phyloP scores from a whole-genome alignment of 2,113 vertebrate genomes.

The Catharus bicknelli region DNA sequence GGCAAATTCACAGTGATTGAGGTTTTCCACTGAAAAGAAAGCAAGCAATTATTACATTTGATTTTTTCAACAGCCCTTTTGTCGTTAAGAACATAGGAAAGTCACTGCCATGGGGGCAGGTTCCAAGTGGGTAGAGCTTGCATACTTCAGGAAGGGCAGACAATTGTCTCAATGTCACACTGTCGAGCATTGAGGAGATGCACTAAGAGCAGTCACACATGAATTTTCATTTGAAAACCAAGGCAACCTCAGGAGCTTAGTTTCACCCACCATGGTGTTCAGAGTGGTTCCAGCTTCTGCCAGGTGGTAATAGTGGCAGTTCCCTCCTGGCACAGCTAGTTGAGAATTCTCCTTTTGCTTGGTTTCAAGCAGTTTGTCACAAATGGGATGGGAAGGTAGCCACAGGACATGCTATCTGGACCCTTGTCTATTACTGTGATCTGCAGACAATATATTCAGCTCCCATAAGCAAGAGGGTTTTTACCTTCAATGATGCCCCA shows the following conservation, averaged over 20 bases:
- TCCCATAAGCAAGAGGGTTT: background rate
- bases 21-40: conserved; percentile 90
- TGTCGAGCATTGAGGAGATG: background rate
- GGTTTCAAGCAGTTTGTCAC: background rate
- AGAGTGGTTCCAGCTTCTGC: background rate
- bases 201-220: background rate
- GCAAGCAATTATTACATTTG: background rate
- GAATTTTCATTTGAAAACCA: background rate
- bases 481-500: conserved; percentile 98
- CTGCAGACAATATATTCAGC: background rate
- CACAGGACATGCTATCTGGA: background rate
- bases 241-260: background rate
- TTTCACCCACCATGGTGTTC: background rate
- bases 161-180: background rate
- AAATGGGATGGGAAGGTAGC: background rate
- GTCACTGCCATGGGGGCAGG: background rate
- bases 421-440: background rate
- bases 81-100: background rate
- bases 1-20: conserved; percentile 96
- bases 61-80: background rate
- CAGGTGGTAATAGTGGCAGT: background rate
- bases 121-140: background rate
- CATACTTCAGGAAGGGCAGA: background rate
- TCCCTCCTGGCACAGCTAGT: background rate
- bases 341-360: background rate